Percentiles rank a stretch among this genome's conserved stretches.
These are phyloP conservation scores for Bufo bufo DNA, from an alignment of 2,113 vertebrate species.

Conservation along the genomic window DNA sequence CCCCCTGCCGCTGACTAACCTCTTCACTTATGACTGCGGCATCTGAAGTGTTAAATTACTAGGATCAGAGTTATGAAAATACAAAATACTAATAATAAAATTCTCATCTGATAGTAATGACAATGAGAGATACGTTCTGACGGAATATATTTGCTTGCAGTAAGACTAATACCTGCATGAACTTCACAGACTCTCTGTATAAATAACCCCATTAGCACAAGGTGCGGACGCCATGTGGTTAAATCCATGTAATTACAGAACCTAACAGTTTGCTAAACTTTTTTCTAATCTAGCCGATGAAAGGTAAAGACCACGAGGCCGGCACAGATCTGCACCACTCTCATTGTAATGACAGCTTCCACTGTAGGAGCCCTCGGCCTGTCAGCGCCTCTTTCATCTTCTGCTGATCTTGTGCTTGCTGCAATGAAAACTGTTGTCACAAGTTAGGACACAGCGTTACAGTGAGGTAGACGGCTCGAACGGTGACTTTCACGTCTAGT, in stretches of 20 bases:
- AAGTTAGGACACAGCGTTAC: neutral
- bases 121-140: too few species aligned
- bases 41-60: too few species aligned
- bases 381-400: neutral
- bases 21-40: too few species aligned
- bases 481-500: neutral
- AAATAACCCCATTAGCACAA: neutral
- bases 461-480: slow-evolving; percentile 1
- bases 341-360: neutral
- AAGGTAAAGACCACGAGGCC: neutral
- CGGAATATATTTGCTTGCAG: too few species aligned
- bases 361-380: neutral
- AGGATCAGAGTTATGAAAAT: too few species aligned
- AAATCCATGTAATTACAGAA: neutral
- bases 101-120: too few species aligned
- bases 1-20: too few species aligned
- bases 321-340: neutral
- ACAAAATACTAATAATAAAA: too few species aligned
- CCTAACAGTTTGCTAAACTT: neutral
- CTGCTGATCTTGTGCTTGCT: neutral
- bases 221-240: neutral
- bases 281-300: slow-evolving; percentile 1
- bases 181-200: neutral
- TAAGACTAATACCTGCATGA: too few species aligned
- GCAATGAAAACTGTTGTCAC: slow-evolving; percentile 20